Evolutionary conservation across 2,797 vertebrate species (phyloP).

Genomic region (Tauraco hartlaubi): DNA sequence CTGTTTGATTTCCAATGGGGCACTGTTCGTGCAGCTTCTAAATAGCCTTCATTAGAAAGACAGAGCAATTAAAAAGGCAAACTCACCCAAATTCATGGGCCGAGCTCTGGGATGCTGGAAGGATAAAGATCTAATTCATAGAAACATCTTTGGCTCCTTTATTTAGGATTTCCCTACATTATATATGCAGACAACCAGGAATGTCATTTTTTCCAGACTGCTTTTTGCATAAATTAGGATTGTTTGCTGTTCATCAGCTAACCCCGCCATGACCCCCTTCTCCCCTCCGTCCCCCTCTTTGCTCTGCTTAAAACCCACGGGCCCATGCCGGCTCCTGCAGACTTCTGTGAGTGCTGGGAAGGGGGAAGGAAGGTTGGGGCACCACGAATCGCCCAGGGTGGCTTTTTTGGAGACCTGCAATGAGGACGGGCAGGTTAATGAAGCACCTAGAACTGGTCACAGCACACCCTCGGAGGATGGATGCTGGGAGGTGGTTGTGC

Average conservation of each 20-base stretch:
- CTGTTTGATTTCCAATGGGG: neutral
- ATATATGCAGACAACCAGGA: constrained; percentile 67
- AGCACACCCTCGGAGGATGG: accelerated
- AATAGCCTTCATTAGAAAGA: constrained; percentile 29
- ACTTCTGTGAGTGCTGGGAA: neutral
- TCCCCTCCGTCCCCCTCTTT: neutral
- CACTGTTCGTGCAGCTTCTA: neutral
- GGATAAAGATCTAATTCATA: constrained; percentile 80
- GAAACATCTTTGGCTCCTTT: constrained; percentile 67
- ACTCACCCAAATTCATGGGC: constrained; percentile 44
- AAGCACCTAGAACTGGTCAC: neutral
- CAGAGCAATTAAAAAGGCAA: constrained; percentile 20
- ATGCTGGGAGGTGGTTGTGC: accelerated
- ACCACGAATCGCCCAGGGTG: no score
- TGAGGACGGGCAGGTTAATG: neutral
- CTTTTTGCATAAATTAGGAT: constrained; percentile 69
- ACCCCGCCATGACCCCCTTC: constrained; percentile 3
- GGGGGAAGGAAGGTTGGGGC: no score
- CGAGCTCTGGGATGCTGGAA: constrained; percentile 36
- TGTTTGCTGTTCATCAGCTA: constrained; percentile 62
- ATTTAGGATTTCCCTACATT: constrained; percentile 55
- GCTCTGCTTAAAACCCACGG: neutral
- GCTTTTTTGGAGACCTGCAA: neutral
- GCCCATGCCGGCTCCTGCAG: accelerated
- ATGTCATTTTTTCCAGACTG: constrained; percentile 65